Conservation (phyloP, 2,888 invertebrate genomes). For the Busseola fusca region DNA sequence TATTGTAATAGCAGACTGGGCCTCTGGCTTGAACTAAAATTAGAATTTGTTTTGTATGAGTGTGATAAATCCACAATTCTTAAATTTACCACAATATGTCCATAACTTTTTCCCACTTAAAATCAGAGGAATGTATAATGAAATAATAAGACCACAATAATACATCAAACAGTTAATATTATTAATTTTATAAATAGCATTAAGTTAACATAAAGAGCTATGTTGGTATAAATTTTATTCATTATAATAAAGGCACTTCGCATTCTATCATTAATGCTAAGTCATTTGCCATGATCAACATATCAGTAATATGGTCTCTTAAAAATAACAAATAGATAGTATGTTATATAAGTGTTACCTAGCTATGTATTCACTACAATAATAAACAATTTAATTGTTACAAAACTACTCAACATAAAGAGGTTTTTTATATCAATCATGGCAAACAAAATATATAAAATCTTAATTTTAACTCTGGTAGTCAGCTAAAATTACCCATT, state of each 20-base stretch:
- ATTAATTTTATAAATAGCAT: conserved; percentile 89
- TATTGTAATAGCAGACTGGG: too few relatives aligned
- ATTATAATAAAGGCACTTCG: conserved; percentile 89
- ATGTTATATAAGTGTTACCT: conserved; percentile 33
- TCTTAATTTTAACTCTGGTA: conserved; percentile 73
- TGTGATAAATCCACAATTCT: not conserved
- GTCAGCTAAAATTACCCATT: conserved; percentile 84
- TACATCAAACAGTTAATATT: conserved; percentile 89
- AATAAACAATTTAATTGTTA: conserved; percentile 62
- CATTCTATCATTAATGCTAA: conserved; percentile 84
- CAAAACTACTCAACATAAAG: conserved; percentile 49
- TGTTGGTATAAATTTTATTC: conserved; percentile 88
- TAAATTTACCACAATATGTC: not conserved
- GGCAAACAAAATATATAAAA: conserved; percentile 67
- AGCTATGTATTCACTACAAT: conserved; percentile 38
- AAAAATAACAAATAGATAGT: conserved; percentile 47
- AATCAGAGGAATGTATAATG: conserved; percentile 30
- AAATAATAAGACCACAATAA: conserved; percentile 70
- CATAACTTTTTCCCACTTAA: not conserved
- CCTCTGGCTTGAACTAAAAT: conserved; percentile 2
- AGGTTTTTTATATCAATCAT: conserved; percentile 62
- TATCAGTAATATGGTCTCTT: conserved; percentile 57
- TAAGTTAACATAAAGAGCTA: conserved; percentile 89
- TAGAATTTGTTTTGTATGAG: not conserved
- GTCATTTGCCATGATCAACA: conserved; percentile 80